Evolutionary conservation across 2,888 invertebrate species (phyloP).

Genomic region (Lymantria monacha): DNA sequence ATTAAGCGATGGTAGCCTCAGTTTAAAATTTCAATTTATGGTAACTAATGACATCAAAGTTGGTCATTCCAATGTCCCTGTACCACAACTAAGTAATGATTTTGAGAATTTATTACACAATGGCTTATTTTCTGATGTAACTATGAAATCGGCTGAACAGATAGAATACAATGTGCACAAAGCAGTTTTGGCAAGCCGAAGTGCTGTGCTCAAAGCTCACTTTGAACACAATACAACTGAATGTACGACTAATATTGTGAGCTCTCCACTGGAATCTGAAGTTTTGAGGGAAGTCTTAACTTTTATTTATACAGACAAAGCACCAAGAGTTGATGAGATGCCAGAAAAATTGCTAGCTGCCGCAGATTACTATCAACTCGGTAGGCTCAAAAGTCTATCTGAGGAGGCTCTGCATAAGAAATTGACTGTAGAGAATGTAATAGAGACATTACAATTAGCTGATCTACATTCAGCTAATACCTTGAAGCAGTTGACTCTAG

Average conservation of each 20-base stretch:
- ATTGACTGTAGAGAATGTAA: conserved; percentile 71
- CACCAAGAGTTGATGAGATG: conserved; percentile 67
- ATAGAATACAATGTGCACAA: conserved; percentile 70
- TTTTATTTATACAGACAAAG: conserved; percentile 72
- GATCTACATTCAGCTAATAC: conserved; percentile 67
- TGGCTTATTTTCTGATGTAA: conserved; percentile 68
- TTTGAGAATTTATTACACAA: conserved; percentile 64
- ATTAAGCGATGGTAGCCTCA: conserved; percentile 64
- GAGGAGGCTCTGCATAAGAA: conserved; percentile 71
- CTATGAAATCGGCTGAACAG: conserved; percentile 65
- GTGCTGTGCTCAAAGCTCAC: conserved; percentile 69
- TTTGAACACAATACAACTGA: conserved; percentile 74
- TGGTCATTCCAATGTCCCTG: conserved; percentile 51
- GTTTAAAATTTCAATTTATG: conserved; percentile 70
- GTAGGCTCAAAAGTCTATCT: conserved; percentile 64
- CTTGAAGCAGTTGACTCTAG: conserved; percentile 61
- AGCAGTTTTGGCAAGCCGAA: conserved; percentile 67
- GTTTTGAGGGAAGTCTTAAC: conserved; percentile 65
- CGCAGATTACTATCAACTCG: conserved; percentile 71
- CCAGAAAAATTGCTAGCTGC: conserved; percentile 71
- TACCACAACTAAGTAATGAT: conserved; percentile 63
- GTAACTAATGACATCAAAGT: conserved; percentile 69
- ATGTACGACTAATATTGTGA: conserved; percentile 62
- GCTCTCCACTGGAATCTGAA: conserved; percentile 66
- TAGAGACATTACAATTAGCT: conserved; percentile 68